Evolutionary conservation across 2,113 vertebrate species (phyloP).

Genomic region (Scytalopus superciliaris): DNA sequence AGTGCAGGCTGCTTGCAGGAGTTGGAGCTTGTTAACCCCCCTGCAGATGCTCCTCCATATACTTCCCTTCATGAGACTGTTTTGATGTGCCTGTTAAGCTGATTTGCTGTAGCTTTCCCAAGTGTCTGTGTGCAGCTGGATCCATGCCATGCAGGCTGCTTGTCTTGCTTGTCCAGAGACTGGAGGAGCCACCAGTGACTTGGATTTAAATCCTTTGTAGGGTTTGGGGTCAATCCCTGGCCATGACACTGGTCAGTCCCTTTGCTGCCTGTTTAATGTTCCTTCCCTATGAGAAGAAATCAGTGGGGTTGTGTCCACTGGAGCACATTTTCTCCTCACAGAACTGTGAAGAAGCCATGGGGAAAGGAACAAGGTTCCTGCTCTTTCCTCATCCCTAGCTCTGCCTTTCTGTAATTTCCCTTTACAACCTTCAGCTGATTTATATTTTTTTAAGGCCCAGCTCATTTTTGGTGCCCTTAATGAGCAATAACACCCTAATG

Average conservation of each 20-base stretch:
- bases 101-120: not conserved
- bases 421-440: not conserved
- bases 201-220: not conserved
- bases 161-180: not conserved
- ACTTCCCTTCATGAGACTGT: not conserved
- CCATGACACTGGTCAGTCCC: not conserved
- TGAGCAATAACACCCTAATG: not conserved
- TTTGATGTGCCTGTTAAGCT: not conserved
- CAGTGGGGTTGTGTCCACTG: not conserved
- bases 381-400: not conserved
- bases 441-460: not conserved
- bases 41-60: not conserved
- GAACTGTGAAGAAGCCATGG: not conserved
- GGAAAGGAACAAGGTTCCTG: not conserved
- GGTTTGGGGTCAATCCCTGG: not conserved
- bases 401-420: not conserved
- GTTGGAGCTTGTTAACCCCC: not conserved
- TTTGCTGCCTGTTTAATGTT: not conserved
- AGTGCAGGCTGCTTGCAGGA: not conserved
- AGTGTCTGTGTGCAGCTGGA: not conserved
- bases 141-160: not conserved
- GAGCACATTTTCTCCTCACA: not conserved
- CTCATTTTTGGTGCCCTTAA: not conserved
- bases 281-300: not conserved
- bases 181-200: not conserved